Evolutionary conservation across 2,113 vertebrate genomes (phyloP), one percentile per base, ranked within the genome.

Genomic region (Gopherus flavomarginatus): DNA sequence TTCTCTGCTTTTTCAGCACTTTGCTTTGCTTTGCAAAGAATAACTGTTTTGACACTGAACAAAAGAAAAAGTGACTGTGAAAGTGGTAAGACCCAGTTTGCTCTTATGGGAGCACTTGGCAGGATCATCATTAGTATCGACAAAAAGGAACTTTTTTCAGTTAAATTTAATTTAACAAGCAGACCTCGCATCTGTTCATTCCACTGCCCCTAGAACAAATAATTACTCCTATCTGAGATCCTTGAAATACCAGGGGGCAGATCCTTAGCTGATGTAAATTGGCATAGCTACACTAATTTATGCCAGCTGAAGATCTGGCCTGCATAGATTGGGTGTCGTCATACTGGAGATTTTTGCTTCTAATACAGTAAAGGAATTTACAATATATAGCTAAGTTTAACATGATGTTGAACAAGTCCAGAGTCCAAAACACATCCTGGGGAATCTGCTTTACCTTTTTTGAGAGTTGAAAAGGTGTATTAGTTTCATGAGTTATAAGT

Each of bases 21-120:
- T 42, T 4, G 12, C 9, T 52, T n/a, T 4, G 12, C 9, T 26
- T 27, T 13, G 49, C 1, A 10, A 29, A 17, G 1, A 82, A 26
- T 13, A 22, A 7, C 0, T 27, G 8, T 86, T 56, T 21, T 2
- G 2, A 47, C n/a, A 52, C 0, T 1, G 80, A 82, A 50, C 5
- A 14, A 31, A 27, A 4, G 1, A 13, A 53, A 17, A 80, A 24
- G 31, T 2, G 2, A 4, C 12, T 10, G 3, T 0, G 5, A 17
- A 29, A 69, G 8, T 17, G 4, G 2, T 0, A 3, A n/a, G 42
- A 5, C 5, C 5, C 0, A 31, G 0, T 16, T 13, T 21, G 7
- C 2, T 42, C 59, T 52, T 8, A 49, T 0, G 11, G 47, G 57
- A 79, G 17, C 5, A 42, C 75, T 88, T 65, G 50, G 56, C 62